A percentile compares a stretch with the other conserved stretches of the same genome.
Conservation (phyloP, 1,140 invertebrate species). For the Zaprionus tsacasi region DNA sequence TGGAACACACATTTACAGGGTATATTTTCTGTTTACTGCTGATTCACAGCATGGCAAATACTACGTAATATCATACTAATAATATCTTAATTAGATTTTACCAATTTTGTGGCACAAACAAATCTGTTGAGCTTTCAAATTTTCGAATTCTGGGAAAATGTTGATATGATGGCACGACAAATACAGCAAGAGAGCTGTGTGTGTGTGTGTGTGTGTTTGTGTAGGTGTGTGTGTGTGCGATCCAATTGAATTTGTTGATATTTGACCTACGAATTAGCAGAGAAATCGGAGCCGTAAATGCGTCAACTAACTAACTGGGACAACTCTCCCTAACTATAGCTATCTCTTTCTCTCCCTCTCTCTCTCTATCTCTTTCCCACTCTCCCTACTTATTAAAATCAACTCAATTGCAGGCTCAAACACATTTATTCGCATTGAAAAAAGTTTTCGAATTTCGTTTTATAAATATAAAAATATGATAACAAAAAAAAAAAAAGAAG, state of each 20-base stretch:
- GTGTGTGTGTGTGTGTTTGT: neutral
- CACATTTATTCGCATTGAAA: conserved; percentile 14
- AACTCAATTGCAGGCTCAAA: neutral
- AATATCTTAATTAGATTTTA: neutral
- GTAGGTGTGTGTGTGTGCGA: neutral
- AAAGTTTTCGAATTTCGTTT: neutral
- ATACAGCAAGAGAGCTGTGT: neutral
- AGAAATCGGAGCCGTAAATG: neutral
- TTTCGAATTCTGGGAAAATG: conserved; percentile 8
- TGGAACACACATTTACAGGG: no score
- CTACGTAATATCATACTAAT: neutral
- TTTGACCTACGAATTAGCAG: conserved; percentile 27
- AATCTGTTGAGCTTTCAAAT: conserved; percentile 1
- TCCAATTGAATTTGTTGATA: conserved; percentile 4
- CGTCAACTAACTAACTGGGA: conserved; percentile 3
- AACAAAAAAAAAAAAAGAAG: conserved; percentile 12
- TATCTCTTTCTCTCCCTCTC: neutral
- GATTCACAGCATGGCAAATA: neutral
- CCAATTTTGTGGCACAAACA: conserved; percentile 1
- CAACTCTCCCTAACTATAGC: neutral
- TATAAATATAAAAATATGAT: conserved; percentile 21
- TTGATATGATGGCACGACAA: neutral
- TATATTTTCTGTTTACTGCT: no score
- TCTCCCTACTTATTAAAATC: neutral
- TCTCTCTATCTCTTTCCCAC: neutral